A percentile compares a stretch with the other conserved stretches of the same genome.
These are phyloP conservation scores for Artemia sinica DNA, from an alignment of 2,888 invertebrate genomes.

Conservation along the genomic window DNA sequence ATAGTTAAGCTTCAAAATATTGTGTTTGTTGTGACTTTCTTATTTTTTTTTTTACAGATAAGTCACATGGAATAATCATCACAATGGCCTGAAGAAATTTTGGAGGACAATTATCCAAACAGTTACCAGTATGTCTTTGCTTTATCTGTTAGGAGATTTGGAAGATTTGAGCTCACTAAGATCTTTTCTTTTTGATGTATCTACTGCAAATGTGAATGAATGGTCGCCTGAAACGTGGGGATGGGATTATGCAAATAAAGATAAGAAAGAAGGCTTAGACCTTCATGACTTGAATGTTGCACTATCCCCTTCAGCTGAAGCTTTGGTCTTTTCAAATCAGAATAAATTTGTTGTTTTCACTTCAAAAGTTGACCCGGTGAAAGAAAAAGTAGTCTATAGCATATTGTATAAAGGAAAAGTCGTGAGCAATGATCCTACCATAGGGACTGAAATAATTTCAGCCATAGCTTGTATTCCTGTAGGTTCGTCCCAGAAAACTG, in stretches of 20 bases:
- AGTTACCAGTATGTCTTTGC: constrained; percentile 4
- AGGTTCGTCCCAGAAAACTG: constrained; percentile 37
- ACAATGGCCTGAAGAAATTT: no score
- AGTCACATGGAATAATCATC: no score
- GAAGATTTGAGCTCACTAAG: constrained; percentile 12
- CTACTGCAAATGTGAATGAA: constrained; percentile 5
- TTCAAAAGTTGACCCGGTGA: constrained; percentile 26
- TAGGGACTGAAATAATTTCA: constrained; percentile 36
- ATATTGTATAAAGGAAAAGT: constrained; percentile 15
- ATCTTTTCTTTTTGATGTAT: neutral
- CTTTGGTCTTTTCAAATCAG: constrained; percentile 32
- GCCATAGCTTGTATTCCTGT: constrained; percentile 38
- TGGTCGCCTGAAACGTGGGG: neutral
- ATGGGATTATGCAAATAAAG: neutral
- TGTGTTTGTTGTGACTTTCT: no score
- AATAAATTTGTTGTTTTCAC: constrained; percentile 31
- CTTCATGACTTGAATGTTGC: constrained; percentile 32
- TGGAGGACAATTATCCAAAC: no score
- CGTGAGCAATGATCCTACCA: constrained; percentile 18
- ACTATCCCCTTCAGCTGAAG: constrained; percentile 33
- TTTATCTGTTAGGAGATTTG: constrained; percentile 3
- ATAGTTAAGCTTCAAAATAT: no score
- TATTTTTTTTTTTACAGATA: no score
- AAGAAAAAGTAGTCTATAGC: constrained; percentile 16
- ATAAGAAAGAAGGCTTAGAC: constrained; percentile 28